phyloP scores from a whole-genome alignment of 2,888 invertebrate genomes.

The Balanococcus diminutus region DNA sequence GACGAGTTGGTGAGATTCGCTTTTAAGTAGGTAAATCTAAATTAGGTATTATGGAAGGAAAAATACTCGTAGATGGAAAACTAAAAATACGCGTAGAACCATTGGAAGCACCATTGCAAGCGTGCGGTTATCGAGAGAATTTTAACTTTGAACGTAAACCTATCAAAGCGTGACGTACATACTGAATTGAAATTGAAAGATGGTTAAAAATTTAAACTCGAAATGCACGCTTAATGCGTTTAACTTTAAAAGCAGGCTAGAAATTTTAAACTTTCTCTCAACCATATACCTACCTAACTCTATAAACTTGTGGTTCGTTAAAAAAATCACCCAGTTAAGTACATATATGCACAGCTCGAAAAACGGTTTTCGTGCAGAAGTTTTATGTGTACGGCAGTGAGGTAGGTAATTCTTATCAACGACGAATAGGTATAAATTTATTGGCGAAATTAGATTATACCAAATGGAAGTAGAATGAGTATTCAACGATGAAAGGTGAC shows the following conservation, averaged over 20 bases:
- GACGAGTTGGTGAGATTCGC: no score
- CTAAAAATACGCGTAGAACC: no score
- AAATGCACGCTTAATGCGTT: background rate
- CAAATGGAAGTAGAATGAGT: background rate
- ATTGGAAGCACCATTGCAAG: no score
- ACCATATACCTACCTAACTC: background rate
- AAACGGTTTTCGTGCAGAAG: background rate
- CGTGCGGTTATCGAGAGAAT: background rate
- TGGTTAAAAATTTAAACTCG: constrained; percentile 23
- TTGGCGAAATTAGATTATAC: background rate
- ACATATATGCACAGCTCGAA: background rate
- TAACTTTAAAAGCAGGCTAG: background rate
- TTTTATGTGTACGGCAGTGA: background rate
- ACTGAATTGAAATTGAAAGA: constrained; percentile 6
- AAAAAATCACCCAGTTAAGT: background rate
- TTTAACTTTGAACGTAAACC: background rate
- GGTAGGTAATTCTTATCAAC: background rate
- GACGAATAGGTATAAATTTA: background rate
- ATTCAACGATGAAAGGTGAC: background rate
- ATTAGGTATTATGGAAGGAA: no score
- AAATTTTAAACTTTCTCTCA: constrained; percentile 1
- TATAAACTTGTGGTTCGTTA: background rate
- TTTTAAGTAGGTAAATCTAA: no score
- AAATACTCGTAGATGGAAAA: no score
- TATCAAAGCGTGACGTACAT: constrained; percentile 12